Evolutionary conservation across 2,888 invertebrate genomes (phyloP), one percentile per base, ranked within the genome.

Genomic region (Syrphus vitripennis): DNA sequence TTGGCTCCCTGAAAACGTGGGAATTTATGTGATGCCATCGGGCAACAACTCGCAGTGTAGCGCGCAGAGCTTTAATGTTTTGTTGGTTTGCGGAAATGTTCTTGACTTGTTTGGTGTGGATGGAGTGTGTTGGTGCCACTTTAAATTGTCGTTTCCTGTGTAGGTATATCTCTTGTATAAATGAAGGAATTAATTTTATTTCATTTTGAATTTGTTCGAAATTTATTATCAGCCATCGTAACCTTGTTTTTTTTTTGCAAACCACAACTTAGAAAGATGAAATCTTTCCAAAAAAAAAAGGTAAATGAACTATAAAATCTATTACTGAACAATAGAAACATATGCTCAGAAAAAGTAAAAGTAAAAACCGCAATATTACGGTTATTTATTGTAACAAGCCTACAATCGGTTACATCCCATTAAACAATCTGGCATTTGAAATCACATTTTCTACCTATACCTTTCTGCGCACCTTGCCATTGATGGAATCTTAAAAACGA

Each of bases 291-390:
- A n/a, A n/a, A n/a, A n/a, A 37, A 12, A 71, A 45, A 65, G 78
- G 72, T 78, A 24, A 21, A 55, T 48, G 78, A 78, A 69, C 83
- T 63, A 45, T 55, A 19, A 74, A 34, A 3, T 12, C 14, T 34
- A 7, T n/a, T 10, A 5, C 21, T 6, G 3, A 59, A 55, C 57
- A 76, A 75, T 55, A 34, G 48, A 42, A 78, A 45, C 86, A 86
- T 82, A 86, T 86, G 86, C 70, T 82, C 77, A 2, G n/a, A n/a
- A n/a, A 81, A 81, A 82, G 61, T 81, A 74, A 78, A 77, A 86
- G 81, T 61, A 78, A 59, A 74, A 86, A 86, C 86, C 86, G 74
- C 86, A 86, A 86, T 86, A 82, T 86, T 86, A 82, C 86, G 86
- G 86, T 82, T 78, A 59, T 86, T 86, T 86, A 82, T 72, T 82